Conservation (phyloP, 2,113 vertebrate species). For the Odocoileus virginianus region DNA sequence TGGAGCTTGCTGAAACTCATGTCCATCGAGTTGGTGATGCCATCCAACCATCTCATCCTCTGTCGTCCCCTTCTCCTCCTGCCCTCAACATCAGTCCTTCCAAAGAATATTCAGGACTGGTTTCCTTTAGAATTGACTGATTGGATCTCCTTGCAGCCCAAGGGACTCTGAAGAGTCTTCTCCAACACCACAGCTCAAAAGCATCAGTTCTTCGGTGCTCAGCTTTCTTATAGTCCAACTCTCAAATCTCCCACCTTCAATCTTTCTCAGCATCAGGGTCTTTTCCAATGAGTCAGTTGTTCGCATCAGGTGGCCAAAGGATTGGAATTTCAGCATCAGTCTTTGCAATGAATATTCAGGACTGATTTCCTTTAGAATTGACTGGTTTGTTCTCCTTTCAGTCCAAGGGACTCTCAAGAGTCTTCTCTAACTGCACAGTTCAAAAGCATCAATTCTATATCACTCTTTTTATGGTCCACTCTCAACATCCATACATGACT, state of each 20-base stretch:
- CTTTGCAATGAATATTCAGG: neutral
- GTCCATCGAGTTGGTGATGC: neutral
- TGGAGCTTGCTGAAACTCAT: neutral
- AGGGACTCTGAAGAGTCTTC: no score
- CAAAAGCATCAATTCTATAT: neutral
- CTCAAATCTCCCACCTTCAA: neutral
- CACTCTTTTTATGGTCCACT: neutral
- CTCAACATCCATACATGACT: neutral
- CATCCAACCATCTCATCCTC: neutral
- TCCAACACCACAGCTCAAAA: no score
- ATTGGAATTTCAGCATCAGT: neutral
- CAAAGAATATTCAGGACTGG: no score
- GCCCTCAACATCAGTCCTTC: no score
- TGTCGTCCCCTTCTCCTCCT: neutral
- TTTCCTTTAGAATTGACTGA: no score
- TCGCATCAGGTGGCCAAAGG: neutral
- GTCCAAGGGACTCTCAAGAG: neutral
- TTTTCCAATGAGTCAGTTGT: neutral
- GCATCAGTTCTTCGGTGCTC: no score
- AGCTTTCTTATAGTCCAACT: no score
- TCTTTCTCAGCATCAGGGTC: neutral
- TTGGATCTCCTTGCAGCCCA: no score
- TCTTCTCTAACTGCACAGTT: neutral
- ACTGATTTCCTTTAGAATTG: neutral
- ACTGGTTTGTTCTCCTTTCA: neutral